Evolutionary conservation across 2,113 vertebrate species (phyloP), one percentile per base, ranked within the genome.

Genomic region (Ia io): DNA sequence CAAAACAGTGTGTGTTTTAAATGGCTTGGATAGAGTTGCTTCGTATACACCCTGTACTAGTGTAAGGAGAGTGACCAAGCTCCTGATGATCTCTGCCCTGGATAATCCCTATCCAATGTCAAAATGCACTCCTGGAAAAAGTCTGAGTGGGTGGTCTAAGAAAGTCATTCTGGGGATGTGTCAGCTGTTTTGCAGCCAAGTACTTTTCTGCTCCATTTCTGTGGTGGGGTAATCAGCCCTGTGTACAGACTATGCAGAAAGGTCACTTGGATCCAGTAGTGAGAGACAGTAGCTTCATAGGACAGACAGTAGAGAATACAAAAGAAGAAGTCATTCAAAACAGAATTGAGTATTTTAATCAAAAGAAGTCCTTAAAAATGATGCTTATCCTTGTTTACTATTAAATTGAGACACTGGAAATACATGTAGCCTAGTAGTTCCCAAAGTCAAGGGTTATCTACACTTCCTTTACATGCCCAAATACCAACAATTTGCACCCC

Each of bases 331-430:
- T 25, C 59, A 61, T 61, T 61, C 59, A 28, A 61, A 61, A 59
- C 22, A 59, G 56, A 59, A 44, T n/a, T 61, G 23, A 35, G 76
- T 42, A 84, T 84, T 93, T 90, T 35, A 59, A 35, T n/a, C 42
- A 92, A 90, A 93, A 47, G 20, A 74, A 65, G 23, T 3, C 22
- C 37, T 67, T 67, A 40, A 73, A 85, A 88, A 84, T 88, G 63
- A 63, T 86, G 23, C 18, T 78, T 86, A 67, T 44, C 9, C 40
- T 67, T 93, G 18, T 91, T 88, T 84, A 84, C 82, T 80, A 76
- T 53, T 47, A 95, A 90, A 93, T 91, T 13, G 88, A 84, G 84
- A 84, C n/a, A 87, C 73, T 84, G 30, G 61, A 90, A 90, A 90
- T 53, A 80, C 2, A 67, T 28, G 32, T 67, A 74, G 84, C 2